A percentile compares a stretch with the other conserved stretches of the same genome.
These are phyloP conservation scores for Athetis lepigone DNA, from an alignment of 2,888 invertebrate species.

Conservation along the genomic window DNA sequence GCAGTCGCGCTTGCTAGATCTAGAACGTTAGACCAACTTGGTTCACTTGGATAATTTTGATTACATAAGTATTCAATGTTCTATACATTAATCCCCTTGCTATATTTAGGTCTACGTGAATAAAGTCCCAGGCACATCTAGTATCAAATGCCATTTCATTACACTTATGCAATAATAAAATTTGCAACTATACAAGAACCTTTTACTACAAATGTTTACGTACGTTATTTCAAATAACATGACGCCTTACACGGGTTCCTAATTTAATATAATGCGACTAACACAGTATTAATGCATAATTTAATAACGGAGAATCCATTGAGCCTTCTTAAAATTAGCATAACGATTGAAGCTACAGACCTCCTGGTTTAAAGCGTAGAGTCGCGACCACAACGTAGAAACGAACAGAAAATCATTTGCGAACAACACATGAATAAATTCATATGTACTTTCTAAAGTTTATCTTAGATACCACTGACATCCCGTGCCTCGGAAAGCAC, in stretches of 20 bases:
- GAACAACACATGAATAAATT: neutral
- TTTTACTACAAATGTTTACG: neutral
- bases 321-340: constrained; percentile 41
- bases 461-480: no score
- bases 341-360: constrained; percentile 41
- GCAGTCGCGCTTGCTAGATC: no score
- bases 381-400: neutral
- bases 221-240: constrained; percentile 12
- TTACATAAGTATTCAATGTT: no score
- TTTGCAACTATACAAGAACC: no score
- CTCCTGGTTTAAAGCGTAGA: constrained; percentile 35
- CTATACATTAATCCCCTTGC: no score
- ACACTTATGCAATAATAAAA: no score
- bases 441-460: no score
- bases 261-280: constrained; percentile 32
- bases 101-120: no score
- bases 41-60: no score
- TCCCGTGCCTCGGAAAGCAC: no score
- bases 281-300: constrained; percentile 28
- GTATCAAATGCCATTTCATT: constrained; percentile 15
- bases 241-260: constrained; percentile 25
- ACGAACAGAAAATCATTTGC: neutral
- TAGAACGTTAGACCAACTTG: no score
- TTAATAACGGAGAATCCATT: constrained; percentile 28
- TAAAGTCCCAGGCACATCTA: no score